Evolutionary conservation across 2,888 invertebrate genomes (phyloP).

Genomic region (Asteroscopus sphinx): DNA sequence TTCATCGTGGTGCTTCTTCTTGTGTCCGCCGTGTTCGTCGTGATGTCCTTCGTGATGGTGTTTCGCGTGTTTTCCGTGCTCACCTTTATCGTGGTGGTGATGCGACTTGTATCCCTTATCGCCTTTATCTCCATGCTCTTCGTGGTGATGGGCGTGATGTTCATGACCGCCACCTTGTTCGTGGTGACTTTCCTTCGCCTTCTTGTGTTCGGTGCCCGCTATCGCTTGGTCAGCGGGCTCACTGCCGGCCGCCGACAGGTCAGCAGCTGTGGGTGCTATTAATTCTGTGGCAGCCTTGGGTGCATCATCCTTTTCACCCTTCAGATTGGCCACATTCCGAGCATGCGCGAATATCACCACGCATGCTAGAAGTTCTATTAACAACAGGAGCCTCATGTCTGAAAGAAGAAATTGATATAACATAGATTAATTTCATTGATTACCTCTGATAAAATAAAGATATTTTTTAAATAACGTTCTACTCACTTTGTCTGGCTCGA

Average conservation of each 20-base stretch:
- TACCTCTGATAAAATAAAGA: background rate
- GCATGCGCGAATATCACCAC: conserved; percentile 69
- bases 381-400: conserved; percentile 78
- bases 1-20: conserved; percentile 95
- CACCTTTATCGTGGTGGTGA: conserved; percentile 94
- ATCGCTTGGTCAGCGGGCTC: conserved; percentile 77
- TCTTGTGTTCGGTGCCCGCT: conserved; percentile 87
- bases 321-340: conserved; percentile 72
- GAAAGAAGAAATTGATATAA: conserved; percentile 43
- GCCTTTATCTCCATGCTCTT: conserved; percentile 93
- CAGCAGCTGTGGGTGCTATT: conserved; percentile 56
- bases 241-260: conserved; percentile 57
- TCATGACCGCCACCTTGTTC: conserved; percentile 93
- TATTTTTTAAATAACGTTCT: conserved; percentile 7
- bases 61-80: conserved; percentile 94
- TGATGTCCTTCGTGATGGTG: conserved; percentile 94
- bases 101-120: conserved; percentile 94
- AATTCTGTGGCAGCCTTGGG: conserved; percentile 54
- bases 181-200: conserved; percentile 86
- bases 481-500: conserved; percentile 56
- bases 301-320: conserved; percentile 67
- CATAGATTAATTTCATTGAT: conserved; percentile 3
- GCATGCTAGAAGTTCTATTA: conserved; percentile 74
- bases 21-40: conserved; percentile 94
- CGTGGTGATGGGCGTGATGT: conserved; percentile 92